Base-by-base conservation (phyloP, 1,140 invertebrate species). In the Tyrophagus putrescentiae region DNA sequence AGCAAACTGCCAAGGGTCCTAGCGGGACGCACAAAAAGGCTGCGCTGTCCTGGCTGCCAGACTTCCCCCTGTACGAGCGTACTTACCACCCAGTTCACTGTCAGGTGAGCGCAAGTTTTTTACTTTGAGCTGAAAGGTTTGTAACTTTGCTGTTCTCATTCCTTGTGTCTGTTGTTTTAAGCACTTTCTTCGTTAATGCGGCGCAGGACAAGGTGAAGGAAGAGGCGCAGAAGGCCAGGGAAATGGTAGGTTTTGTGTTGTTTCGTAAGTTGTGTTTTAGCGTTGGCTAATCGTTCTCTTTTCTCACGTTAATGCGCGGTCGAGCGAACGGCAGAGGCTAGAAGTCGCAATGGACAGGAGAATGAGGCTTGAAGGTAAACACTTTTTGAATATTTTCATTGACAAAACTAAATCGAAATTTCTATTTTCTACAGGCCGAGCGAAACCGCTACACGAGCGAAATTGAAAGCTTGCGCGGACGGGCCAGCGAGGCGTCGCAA, bases 161-260 rank as follows among this genome's bases (percentile, higher is more conserved):
- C n/a, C n/a, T n/a, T n/a, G n/a, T n/a, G n/a, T n/a, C n/a, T n/a
- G n/a, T n/a, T n/a, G n/a, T n/a, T n/a, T n/a, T n/a, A n/a, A n/a
- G n/a, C n/a, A n/a, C n/a, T n/a, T 59, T 31, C 25, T 59, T 32
- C 50, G 44, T 59, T 27, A 45, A 59, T 45, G 57, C 57, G 6
- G 57, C 44, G 34, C 44, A 59, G 34, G 57, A 59, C 18, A 59
- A 59, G 50, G 16, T 59, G 5, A 16, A 45, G 21, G 39, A 27
- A 25, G 57, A 59, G 34, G 18, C 18, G 23, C 11, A 44, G 2
- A 3, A 16, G 29, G 36, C 13, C 7, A 7, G 25, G 16, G 57
- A 59, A 13, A 42, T 45, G 36, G 57, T 59, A 45, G 42, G 33
- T 44, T 39, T 50, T 57, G 45, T 57, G 16, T 39, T 39, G 31